Evolutionary conservation across 2,113 vertebrate genomes (phyloP).

Genomic region (Cynoglossus semilaevis): DNA sequence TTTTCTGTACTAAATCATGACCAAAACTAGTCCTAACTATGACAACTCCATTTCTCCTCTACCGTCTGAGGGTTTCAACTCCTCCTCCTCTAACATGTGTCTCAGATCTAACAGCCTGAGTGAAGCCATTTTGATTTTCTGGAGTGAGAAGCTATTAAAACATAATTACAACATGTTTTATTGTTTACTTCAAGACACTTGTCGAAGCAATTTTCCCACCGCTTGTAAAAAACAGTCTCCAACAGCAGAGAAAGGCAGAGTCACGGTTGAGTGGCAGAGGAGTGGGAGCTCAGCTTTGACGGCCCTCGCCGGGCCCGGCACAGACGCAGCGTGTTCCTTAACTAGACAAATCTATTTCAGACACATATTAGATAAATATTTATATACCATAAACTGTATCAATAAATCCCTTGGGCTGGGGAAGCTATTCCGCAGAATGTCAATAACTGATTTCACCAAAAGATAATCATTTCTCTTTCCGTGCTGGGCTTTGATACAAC

Average conservation of each 20-base stretch:
- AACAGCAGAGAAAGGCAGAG: constrained; percentile 71
- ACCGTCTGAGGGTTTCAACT: constrained; percentile 19
- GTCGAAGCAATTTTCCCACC: constrained; percentile 68
- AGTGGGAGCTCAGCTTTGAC: constrained; percentile 78
- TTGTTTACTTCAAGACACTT: constrained; percentile 67
- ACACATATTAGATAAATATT: constrained; percentile 99
- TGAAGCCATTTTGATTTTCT: constrained; percentile 65
- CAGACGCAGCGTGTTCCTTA: constrained; percentile 72
- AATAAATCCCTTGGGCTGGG: constrained; percentile 80
- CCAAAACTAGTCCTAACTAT: background rate
- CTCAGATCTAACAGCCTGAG: constrained; percentile 52
- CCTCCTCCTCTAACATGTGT: constrained; percentile 28
- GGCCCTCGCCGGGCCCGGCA: constrained; percentile 79
- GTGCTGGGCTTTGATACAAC: constrained; percentile 85
- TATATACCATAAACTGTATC: constrained; percentile 95
- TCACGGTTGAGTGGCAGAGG: constrained; percentile 80
- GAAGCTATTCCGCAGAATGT: constrained; percentile 91
- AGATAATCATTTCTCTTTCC: constrained; percentile 88
- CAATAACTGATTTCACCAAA: constrained; percentile 97
- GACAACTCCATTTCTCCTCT: background rate
- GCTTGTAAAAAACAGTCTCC: constrained; percentile 62
- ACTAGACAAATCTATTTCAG: constrained; percentile 86
- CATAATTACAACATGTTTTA: constrained; percentile 76
- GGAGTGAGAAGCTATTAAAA: constrained; percentile 66
- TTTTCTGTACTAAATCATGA: no score